Base-by-base conservation (phyloP, 2,797 vertebrate genomes). In the Sebastes paucispinis region DNA sequence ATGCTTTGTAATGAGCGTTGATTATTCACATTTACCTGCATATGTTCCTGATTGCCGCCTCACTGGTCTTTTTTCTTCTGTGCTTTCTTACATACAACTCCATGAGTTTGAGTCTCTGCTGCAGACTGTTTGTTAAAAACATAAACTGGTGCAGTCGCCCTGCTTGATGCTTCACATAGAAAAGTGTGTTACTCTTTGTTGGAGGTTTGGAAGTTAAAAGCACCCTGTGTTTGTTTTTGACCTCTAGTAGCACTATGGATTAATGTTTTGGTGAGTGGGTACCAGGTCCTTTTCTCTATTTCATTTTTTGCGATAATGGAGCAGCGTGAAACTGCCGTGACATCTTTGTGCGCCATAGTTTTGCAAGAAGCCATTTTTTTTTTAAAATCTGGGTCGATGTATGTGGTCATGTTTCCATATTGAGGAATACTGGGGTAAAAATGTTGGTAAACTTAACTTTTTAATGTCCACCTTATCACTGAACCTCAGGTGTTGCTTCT, bases 1-100 rank as follows among this genome's bases (percentile, higher is more conserved):
- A 34, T 32, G 74, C 67, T 74, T 76, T 32, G 25, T 87, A 82
- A 85, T 66, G 69, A 85, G 78, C 8, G 16, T 50, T 87, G 81
- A 89, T 90, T 84, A 80, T 86, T 84, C 54, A 4, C 9, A 83
- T 80, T 82, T 85, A 87, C 82, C 87, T 78, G 80, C 68, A 79
- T 86, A 85, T 75, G 85, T 78, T 74, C 57, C 87, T 84, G 80
- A 88, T 86, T 88, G 68, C 79, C 64, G 75, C 76, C 73, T 75
- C 47, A 18, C 32, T 68, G 34, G 24, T 34, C 8, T 69, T 32
- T 57, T 34, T 24, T 6, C 29, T 47, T 25, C 39, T 6, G 3
- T 25, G 16, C 66, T 36, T 68, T 72, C 54, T 68, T 57, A 12
- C 24, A 66, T 55, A 71, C 8, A 29, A 8, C 20, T 32, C 16